These are phyloP conservation scores for Phragmatobia fuliginosa DNA, from an alignment of 2,888 invertebrate species.

Conservation along the genomic window DNA sequence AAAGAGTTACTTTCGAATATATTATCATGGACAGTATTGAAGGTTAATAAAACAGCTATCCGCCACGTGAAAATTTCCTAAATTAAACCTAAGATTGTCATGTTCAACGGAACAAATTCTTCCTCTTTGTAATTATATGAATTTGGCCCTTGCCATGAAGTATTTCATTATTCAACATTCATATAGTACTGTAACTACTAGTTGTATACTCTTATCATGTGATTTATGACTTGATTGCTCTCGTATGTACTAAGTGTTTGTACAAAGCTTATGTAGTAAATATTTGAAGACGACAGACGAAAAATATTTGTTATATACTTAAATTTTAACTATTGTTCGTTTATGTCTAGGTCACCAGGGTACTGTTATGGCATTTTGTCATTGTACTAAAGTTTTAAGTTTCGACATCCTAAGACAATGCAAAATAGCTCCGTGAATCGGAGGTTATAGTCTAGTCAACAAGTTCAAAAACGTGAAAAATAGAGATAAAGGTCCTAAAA, in stretches of 20 bases:
- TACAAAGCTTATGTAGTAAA: neutral
- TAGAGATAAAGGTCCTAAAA: too few species aligned
- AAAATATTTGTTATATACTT: slow-evolving; percentile 2
- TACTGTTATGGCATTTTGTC: neutral
- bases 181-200: neutral
- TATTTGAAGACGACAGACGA: slow-evolving; percentile 4
- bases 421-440: too few species aligned
- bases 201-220: neutral
- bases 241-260: neutral
- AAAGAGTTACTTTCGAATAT: too few species aligned
- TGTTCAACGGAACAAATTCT: too few species aligned
- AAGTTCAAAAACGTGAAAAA: too few species aligned
- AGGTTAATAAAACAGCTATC: too few species aligned
- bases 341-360: neutral
- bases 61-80: too few species aligned
- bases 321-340: neutral
- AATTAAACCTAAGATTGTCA: too few species aligned
- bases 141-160: neutral
- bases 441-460: too few species aligned
- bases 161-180: neutral
- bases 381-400: neutral
- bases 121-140: too few species aligned
- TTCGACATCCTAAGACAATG: neutral
- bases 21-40: too few species aligned
- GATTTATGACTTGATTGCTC: neutral